These are phyloP conservation scores for Leptura quadrifasciata DNA, from an alignment of 2,888 invertebrate genomes.

Conservation along the genomic window DNA sequence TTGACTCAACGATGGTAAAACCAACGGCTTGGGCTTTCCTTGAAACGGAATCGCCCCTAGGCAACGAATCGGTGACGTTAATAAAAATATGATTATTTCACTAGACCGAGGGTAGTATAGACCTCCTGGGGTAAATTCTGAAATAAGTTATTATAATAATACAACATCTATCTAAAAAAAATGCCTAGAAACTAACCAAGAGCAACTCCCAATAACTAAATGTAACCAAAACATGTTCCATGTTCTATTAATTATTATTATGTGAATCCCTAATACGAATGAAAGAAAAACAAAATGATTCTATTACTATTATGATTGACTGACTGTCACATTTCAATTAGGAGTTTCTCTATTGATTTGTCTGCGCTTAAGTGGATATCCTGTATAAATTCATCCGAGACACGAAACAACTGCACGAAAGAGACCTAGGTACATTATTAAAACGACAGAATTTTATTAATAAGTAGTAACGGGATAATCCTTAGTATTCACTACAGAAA, in stretches of 20 bases:
- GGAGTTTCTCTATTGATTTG: slow-evolving; percentile 30
- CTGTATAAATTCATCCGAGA: not conserved
- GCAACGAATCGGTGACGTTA: too few relatives aligned
- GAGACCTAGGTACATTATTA: not conserved
- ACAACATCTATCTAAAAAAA: too few relatives aligned
- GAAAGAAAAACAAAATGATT: not conserved
- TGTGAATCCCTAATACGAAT: not conserved
- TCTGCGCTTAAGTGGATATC: slow-evolving; percentile 14
- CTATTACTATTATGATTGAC: not conserved
- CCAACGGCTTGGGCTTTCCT: too few relatives aligned
- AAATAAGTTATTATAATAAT: too few relatives aligned
- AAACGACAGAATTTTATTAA: slow-evolving; percentile 4
- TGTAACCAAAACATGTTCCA: too few relatives aligned
- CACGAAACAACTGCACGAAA: slow-evolving; percentile 4
- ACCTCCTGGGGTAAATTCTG: too few relatives aligned
- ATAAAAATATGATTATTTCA: too few relatives aligned
- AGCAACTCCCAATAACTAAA: too few relatives aligned
- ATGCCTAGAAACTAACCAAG: too few relatives aligned
- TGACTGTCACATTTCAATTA: slow-evolving; percentile 17
- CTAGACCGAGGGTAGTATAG: too few relatives aligned
- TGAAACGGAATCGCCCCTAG: too few relatives aligned
- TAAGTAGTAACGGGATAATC: slow-evolving; percentile 20
- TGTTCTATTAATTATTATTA: too few relatives aligned
- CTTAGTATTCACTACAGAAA: slow-evolving; percentile 32
- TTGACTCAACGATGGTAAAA: not conserved